phyloP scores from a whole-genome alignment of 2,113 vertebrate genomes.

The Syrrhaptes paradoxus region DNA sequence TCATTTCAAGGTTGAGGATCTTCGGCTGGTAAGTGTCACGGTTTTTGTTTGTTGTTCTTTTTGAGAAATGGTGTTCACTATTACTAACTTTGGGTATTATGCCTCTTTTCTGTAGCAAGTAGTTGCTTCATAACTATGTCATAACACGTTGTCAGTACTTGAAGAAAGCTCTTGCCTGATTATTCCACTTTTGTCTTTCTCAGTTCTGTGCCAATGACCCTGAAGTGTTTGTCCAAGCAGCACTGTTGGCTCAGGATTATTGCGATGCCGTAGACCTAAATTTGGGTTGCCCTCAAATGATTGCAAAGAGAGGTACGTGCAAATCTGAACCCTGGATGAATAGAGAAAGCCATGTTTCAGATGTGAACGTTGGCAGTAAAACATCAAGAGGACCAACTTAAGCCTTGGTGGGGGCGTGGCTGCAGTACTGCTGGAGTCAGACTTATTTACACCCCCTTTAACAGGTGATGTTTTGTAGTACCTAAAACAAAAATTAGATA shows the following conservation, averaged over 20 bases:
- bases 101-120: background rate
- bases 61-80: background rate
- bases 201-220: slow-evolving; percentile 99
- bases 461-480: background rate
- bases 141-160: background rate
- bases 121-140: background rate
- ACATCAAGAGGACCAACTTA: background rate
- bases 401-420: background rate
- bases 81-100: background rate
- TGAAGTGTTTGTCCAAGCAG: slow-evolving; percentile 92
- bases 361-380: background rate
- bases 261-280: slow-evolving; percentile 96
- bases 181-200: slow-evolving; percentile 20
- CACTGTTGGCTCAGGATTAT: slow-evolving; percentile 90
- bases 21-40: background rate
- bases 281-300: slow-evolving; percentile 97
- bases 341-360: background rate
- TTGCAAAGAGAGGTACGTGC: slow-evolving; percentile 91
- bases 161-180: background rate
- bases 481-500: background rate
- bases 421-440: background rate
- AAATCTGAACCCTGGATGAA: background rate
- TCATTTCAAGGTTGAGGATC: background rate
- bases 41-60: background rate
- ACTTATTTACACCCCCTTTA: background rate